Percentiles rank a stretch among this genome's conserved stretches.
Conservation (phyloP, 2,797 vertebrate species). For the Gastrophryne carolinensis region DNA sequence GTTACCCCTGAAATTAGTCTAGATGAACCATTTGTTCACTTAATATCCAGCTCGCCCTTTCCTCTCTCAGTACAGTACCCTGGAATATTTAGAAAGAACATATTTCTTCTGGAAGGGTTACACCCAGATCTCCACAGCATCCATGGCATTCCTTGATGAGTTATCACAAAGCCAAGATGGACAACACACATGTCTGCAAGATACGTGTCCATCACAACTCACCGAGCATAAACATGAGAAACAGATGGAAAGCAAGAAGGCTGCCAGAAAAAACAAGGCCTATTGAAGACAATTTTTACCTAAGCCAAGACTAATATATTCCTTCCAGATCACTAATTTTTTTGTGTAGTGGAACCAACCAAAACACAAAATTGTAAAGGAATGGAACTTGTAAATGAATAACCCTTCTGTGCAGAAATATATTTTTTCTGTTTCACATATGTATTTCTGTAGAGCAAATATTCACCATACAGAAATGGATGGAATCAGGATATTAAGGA, state of each 20-base stretch:
- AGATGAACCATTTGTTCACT: no score
- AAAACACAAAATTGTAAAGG: slow-evolving; percentile 68
- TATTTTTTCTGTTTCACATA: slow-evolving; percentile 5
- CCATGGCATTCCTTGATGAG: background rate
- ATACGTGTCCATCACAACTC: slow-evolving; percentile 59
- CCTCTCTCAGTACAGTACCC: background rate
- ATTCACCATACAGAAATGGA: slow-evolving; percentile 15
- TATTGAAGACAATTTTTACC: slow-evolving; percentile 58
- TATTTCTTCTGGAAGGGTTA: background rate
- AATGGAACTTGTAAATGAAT: slow-evolving; percentile 65
- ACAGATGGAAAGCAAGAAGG: slow-evolving; percentile 64
- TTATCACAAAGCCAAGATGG: slow-evolving; percentile 47
- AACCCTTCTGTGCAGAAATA: slow-evolving; percentile 58
- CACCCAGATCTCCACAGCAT: background rate
- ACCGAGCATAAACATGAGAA: slow-evolving; percentile 67
- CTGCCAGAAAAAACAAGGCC: slow-evolving; percentile 65
- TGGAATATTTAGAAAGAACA: background rate
- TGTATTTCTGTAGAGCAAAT: slow-evolving; percentile 33
- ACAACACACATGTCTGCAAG: slow-evolving; percentile 57
- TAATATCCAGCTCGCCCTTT: no score
- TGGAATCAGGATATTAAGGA: slow-evolving; percentile 1
- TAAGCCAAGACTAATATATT: slow-evolving; percentile 65
- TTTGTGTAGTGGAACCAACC: slow-evolving; percentile 60
- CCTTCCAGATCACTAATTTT: slow-evolving; percentile 62
- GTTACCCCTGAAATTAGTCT: no score